Evolutionary conservation across 2,888 invertebrate genomes (phyloP), one percentile per base, ranked within the genome.

Genomic region (Mythimna albipuncta): DNA sequence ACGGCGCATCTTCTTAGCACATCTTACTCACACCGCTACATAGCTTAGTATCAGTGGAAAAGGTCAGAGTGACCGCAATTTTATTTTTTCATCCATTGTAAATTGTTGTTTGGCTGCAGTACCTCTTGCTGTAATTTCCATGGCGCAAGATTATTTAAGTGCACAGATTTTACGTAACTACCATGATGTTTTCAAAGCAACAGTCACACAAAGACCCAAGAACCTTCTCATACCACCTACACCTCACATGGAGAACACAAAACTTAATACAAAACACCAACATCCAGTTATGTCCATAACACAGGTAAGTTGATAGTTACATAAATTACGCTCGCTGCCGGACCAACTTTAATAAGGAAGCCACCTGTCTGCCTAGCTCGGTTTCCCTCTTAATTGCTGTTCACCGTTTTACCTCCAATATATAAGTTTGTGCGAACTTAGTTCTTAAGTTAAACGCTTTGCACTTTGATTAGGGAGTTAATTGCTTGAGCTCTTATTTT

Each of bases 301-400:
- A 59, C 65, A 32, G 52, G 77, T 72, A 82, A 82, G 78, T 72
- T 79, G 82, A 77, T 79, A 79, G 72, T 79, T 65, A 82, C 64
- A 92, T 93, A 92, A 93, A 91, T 92, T 92, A 89, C 89, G 84
- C 84, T 84, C 78, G 72, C 80, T 87, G 85, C 85, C 78, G 83
- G 87, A 82, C 78, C 63, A 89, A 91, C 86, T 94, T 95, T 94
- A 95, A 94, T 95, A 94, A 94, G 92, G 92, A 91, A 91, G 89
- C 92, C 93, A 94, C 92, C 95, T 94, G 94, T 93, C 93, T 89
- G 79, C 87, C 82, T 59, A 83, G 87, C 69, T 85, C 84, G 87
- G 90, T 91, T 91, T 89, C 54, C 87, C 89, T 90, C 93, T 93
- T 94, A 94, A 94, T 94, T 94, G 91, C 90, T 87, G 86, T 89